phyloP scores from a whole-genome alignment of 2,797 vertebrate species.

The Pangasius krempfi region DNA sequence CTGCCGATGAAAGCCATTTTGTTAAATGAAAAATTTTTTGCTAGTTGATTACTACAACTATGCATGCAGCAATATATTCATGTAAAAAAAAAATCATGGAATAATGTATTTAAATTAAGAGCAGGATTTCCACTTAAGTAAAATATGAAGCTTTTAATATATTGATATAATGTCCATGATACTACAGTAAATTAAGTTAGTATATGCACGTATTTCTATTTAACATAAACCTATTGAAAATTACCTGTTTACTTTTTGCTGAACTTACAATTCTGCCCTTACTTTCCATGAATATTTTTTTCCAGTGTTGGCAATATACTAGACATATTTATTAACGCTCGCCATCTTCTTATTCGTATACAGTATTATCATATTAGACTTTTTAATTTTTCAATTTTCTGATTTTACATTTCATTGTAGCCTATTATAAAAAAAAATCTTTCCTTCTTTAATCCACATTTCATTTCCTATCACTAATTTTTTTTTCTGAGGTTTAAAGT shows the following conservation, averaged over 20 bases:
- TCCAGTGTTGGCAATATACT: neutral
- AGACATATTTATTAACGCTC: neutral
- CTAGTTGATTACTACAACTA: too few species aligned
- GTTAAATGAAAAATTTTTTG: too few species aligned
- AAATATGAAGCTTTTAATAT: neutral
- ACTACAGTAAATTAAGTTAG: neutral
- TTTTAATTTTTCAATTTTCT: neutral
- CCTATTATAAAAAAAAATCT: neutral
- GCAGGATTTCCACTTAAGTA: neutral
- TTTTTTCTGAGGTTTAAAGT: neutral
- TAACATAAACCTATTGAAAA: neutral
- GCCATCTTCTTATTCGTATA: neutral
- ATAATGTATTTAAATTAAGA: neutral
- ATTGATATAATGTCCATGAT: neutral
- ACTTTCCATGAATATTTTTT: neutral
- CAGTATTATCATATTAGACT: neutral
- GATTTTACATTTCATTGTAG: neutral
- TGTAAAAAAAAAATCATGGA: neutral
- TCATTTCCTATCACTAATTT: neutral
- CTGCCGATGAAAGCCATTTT: too few species aligned
- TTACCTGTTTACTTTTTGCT: neutral
- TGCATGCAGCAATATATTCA: too few species aligned
- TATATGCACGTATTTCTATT: neutral
- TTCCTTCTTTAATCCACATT: neutral
- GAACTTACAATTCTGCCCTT: neutral